Evolutionary conservation across 2,113 vertebrate species (phyloP).

Genomic region (Dendropsophus ebraccatus): DNA sequence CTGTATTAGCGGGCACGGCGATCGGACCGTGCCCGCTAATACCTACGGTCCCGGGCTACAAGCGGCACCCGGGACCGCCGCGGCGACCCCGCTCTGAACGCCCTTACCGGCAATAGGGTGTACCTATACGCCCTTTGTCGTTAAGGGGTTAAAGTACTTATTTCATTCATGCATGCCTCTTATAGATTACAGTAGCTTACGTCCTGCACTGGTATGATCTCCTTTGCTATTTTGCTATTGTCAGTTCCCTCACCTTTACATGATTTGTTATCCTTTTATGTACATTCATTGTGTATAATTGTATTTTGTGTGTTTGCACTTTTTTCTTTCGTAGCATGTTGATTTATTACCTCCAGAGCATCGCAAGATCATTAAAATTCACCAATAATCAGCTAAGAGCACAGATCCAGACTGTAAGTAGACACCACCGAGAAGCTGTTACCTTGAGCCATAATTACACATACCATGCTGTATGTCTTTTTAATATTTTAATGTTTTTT

Average conservation of each 20-base stretch:
- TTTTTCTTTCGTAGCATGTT: constrained; percentile 86
- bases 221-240: not conserved
- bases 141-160: no score
- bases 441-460: not conserved
- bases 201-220: not conserved
- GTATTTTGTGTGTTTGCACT: constrained; percentile 1
- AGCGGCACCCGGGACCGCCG: no score
- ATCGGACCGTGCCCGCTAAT: no score
- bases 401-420: constrained; percentile 93
- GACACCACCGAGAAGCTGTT: fast-evolving
- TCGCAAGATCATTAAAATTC: constrained; percentile 92
- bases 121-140: no score
- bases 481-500: no score
- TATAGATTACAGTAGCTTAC: not conserved
- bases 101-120: no score
- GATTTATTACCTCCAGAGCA: constrained; percentile 97
- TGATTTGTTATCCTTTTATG: not conserved
- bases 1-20: no score
- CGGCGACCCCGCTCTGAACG: no score
- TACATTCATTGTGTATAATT: not conserved
- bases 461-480: no score
- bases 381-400: constrained; percentile 94
- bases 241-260: not conserved
- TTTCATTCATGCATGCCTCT: not conserved
- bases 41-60: no score